phyloP scores from a whole-genome alignment of 1,140 invertebrate genomes.

The Brachionus asplanchnoidis region DNA sequence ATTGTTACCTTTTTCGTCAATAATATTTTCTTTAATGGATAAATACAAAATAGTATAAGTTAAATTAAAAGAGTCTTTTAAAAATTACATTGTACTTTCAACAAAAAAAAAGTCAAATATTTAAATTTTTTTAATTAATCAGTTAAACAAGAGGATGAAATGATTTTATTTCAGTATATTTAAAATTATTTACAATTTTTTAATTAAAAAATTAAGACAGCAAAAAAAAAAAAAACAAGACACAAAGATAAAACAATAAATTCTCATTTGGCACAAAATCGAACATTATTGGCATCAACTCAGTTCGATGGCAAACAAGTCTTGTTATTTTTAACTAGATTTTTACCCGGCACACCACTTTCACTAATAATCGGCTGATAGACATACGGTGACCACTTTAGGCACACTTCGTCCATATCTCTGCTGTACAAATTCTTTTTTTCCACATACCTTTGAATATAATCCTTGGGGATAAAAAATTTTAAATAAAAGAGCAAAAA shows the following conservation, averaged over 20 bases:
- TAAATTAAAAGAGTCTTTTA: too few species aligned
- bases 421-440: background rate
- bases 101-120: too few species aligned
- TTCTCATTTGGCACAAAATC: background rate
- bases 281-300: background rate
- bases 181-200: slow-evolving; percentile 28
- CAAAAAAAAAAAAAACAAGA: background rate
- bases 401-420: background rate
- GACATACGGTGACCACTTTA: slow-evolving; percentile 27
- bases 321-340: background rate
- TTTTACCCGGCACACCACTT: background rate
- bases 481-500: background rate
- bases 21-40: too few species aligned
- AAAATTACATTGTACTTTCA: too few species aligned
- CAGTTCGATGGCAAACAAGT: background rate
- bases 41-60: too few species aligned
- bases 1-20: too few species aligned
- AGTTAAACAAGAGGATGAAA: background rate
- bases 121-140: background rate
- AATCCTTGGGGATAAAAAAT: background rate
- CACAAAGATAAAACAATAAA: background rate
- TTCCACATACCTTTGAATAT: slow-evolving; percentile 7
- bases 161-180: background rate
- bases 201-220: slow-evolving; percentile 8
- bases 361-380: slow-evolving; percentile 25